Evolutionary conservation across 2,888 invertebrate genomes (phyloP), one percentile per base, ranked within the genome.

Genomic region (Chrysotoxum bicinctum): DNA sequence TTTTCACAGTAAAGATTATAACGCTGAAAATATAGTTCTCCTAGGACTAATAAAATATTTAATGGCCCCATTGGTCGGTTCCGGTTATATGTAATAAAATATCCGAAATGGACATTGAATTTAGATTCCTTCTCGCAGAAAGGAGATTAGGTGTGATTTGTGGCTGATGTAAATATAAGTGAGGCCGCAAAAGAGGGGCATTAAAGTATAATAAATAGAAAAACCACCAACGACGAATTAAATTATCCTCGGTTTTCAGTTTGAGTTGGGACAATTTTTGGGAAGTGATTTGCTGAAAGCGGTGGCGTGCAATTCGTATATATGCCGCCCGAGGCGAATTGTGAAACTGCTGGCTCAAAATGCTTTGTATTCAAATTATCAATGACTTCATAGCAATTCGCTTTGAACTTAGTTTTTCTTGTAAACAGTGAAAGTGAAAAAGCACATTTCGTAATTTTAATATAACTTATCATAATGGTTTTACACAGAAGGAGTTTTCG

Each of bases 31-130:
- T 82, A 86, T 86, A 82, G 86, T 86, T 82, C 86, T 86, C 86
- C 58, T 58, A 86, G 86, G 86, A 80, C 86, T 86, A 82, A 86
- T 86, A 86, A 86, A 86, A 82, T 86, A 86, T 86, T 86, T 86
- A 86, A 86, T 86, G 82, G 76, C 72, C 80, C 76, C 81, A 77
- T 73, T 69, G 80, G 81, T 64, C 69, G 73, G 76, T 76, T 77
- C 76, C 85, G 73, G 80, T 81, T 81, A 81, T 81, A 64, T 85
- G 81, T 81, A 85, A 85, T 85, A 81, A 85, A 85, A 81, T 85
- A 85, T 81, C 85, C 73, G 69, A 81, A 81, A 81, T 81, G 85
- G 81, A 77, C 85, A 81, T 81, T 81, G 81, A 85, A 81, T 77
- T 85, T 85, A 80, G 79, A 84, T 84, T 79, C 80, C 79, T 84